Base-by-base conservation (phyloP, 2,113 vertebrate genomes). In the Serranochromis macrocephalus region DNA sequence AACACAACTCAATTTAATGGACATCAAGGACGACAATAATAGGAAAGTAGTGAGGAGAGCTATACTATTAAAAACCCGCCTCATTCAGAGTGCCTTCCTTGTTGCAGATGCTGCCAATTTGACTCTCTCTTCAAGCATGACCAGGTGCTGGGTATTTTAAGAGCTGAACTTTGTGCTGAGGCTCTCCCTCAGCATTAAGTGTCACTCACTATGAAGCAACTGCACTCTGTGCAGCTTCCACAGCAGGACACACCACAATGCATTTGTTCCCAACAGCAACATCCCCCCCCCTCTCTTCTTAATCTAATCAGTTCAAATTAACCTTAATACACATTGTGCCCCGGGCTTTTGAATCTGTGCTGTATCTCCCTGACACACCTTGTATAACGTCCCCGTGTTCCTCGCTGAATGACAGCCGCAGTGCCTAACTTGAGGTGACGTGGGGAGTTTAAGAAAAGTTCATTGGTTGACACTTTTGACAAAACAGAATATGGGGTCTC, bases 221-320 rank as follows among this genome's bases (percentile, higher is more conserved):
- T 38, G 82, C 89, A 24, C 81, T 73, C 58, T 49, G 80, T 49
- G 14, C 91, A 73, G 89, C 75, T 90, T 87, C 88, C 90, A 78
- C 55, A 82, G 91, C 55, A 78, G 91, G 92, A 89, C 63, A 80
- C 88, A 73, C 66, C 61, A 63, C 93, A 68, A 58, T 38, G 63
- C 75, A 85, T 84, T n/a, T 8, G 29, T 57, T 91, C 87, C 88
- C 90, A 93, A 91, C 88, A 92, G 94, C 92, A 89, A 94, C 93
- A 81, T 85, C 85, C 87, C 88, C 81, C 88, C 88, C 4, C 2
- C 91, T 87, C 89, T 17, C 90, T 84, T 87, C 92, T 95, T 94
- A 94, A 94, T 94, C 94, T 94, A 94, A 96, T 96, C 95, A 96
- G 85, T 93, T 96, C 86, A 93, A 94, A 96, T 96, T 96, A 96